A percentile compares a stretch with the other conserved stretches of the same genome.
These are phyloP conservation scores for Sylvicapra grimmia DNA, from an alignment of 2,113 vertebrate species.

Conservation along the genomic window DNA sequence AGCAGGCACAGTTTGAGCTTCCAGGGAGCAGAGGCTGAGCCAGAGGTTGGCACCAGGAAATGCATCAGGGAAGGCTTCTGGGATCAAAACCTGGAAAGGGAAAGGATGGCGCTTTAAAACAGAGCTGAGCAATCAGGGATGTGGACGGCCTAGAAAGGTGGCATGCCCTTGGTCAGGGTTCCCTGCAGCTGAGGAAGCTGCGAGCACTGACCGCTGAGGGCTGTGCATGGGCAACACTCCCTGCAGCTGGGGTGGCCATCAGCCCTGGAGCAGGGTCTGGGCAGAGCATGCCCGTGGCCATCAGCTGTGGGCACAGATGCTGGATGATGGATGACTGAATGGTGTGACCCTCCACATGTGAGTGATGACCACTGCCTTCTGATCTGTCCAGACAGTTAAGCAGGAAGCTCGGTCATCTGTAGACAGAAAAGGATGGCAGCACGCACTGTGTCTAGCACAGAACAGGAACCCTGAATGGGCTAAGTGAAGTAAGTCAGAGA, in stretches of 20 bases:
- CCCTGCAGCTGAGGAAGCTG: background rate
- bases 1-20: background rate
- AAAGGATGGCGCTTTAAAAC: background rate
- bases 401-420: background rate
- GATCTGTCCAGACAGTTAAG: background rate
- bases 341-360: background rate
- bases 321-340: background rate
- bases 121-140: background rate
- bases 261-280: too few relatives aligned
- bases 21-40: background rate
- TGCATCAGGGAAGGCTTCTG: background rate
- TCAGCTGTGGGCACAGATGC: background rate
- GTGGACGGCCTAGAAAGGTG: background rate
- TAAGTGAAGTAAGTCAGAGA: background rate
- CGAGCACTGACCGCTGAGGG: background rate
- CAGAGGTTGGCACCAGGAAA: too few relatives aligned
- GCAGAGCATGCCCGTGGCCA: rapidly evolving
- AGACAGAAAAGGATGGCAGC: background rate
- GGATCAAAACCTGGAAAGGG: too few relatives aligned
- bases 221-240: background rate
- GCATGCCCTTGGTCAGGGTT: background rate
- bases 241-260: background rate
- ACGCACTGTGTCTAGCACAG: rapidly evolving
- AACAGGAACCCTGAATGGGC: background rate
- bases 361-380: background rate